Base-by-base conservation (phyloP, 2,113 vertebrate species). In the Tympanuchus pallidicinctus region DNA sequence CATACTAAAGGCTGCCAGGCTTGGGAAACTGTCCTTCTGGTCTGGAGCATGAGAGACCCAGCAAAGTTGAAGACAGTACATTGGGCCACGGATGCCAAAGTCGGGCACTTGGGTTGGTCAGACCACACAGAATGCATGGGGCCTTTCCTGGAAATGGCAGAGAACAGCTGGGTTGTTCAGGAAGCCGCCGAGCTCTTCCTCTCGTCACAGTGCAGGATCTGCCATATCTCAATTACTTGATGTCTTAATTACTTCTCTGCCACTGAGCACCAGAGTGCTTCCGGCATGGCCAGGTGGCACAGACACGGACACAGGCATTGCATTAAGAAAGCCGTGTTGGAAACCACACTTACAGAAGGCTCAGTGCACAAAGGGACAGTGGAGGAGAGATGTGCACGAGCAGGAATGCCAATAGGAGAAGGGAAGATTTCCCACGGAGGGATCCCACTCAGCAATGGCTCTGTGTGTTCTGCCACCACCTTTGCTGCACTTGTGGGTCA, bases 31-130 rank as follows among this genome's bases (percentile, higher is more conserved):
- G 19, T n/a, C 2, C 78, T 81, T 84, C 28, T 61, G 21, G 30
- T 73, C 6, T 18, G 54, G 18, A 86, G 69, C 11, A 0, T 4
- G 4, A 60, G 48, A 52, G 59, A 15, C 22, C 2, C 2, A 13
- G 32, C 40, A n/a, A 45, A 34, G 67, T 6, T 1, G 0, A n/a
- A 42, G 64, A 16, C 42, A 60, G 6, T 27, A 16, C 69, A 0
- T 5, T 7, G 42, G 10, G 27, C 45, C 8, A 2, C 60, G 43
- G 18, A 54, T 34, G 65, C 27, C 69, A 64, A 20, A n/a, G 8
- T n/a, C 1, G 47, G 45, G 22, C 18, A 3, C 0, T 1, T 34
- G 30, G 34, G n/a, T 9, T 42, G n/a, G 21, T 38, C 30, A 34
- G 21, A 3, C 52, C 3, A 5, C 5, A 6, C 38, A 34, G 32